These are phyloP conservation scores for Patella caerulea DNA, from an alignment of 2,888 invertebrate species.

Conservation along the genomic window DNA sequence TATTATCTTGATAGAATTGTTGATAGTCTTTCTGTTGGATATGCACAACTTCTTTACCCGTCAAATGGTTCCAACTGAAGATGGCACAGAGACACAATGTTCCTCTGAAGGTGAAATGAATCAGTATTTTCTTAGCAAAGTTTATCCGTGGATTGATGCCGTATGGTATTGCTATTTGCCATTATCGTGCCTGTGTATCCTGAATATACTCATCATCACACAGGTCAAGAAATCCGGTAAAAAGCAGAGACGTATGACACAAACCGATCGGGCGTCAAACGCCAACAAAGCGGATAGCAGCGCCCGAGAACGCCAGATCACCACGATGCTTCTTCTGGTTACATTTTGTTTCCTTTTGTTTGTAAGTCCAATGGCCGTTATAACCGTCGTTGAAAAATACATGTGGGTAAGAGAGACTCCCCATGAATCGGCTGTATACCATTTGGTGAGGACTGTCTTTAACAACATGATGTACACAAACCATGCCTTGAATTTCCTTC, in stretches of 20 bases:
- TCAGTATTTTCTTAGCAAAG: background rate
- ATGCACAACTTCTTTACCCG: conserved; percentile 25
- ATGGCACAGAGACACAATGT: conserved; percentile 13
- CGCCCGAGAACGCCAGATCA: conserved; percentile 24
- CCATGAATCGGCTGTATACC: conserved; percentile 22
- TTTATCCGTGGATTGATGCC: conserved; percentile 33
- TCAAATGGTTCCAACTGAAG: conserved; percentile 17
- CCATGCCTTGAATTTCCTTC: conserved; percentile 34
- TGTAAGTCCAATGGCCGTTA: conserved; percentile 30
- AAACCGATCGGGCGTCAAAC: background rate
- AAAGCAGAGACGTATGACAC: conserved; percentile 15
- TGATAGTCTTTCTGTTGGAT: conserved; percentile 22
- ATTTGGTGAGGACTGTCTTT: conserved; percentile 23
- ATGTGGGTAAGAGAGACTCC: conserved; percentile 16
- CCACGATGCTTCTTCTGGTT: conserved; percentile 30
- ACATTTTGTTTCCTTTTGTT: conserved; percentile 30
- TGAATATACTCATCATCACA: conserved; percentile 27
- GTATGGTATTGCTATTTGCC: conserved; percentile 30
- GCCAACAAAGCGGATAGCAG: background rate
- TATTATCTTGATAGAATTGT: conserved; percentile 14
- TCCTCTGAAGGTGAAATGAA: conserved; percentile 5
- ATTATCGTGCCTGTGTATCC: conserved; percentile 16
- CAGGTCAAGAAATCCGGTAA: conserved; percentile 19
- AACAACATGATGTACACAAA: conserved; percentile 35
- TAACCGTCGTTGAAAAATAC: conserved; percentile 29